Base-by-base conservation (phyloP, 2,888 invertebrate genomes). In the Listrodromus nycthemerus region DNA sequence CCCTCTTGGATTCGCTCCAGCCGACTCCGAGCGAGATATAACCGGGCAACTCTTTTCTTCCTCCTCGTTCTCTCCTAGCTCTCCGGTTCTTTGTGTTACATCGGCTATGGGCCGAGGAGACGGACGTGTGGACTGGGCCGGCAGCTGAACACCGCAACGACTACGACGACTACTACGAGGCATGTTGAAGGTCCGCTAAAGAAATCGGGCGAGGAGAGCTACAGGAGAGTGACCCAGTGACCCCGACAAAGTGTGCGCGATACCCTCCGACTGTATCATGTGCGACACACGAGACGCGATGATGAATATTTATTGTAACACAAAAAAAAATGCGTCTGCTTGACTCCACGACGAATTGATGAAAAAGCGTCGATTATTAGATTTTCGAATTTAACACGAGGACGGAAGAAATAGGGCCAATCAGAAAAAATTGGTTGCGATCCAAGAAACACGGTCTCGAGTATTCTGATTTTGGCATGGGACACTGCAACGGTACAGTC, bases 161-260 rank as follows among this genome's bases (percentile, higher is more conserved):
- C 65, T 7, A 73, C 77, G 74, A 69, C 48, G 61, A 48, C 69
- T 61, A 50, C 75, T 30, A 8, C n/a, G 58, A 45, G 63, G 41
- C 41, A 37, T 2, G 30, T 21, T 8, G 21, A 77, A 63, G 66
- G 48, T 66, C 77, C 58, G 76, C 83, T 79, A 63, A 61, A 66
- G 33, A 65, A 69, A 78, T 74, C 30, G 63, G 19, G 41, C 16
- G 58, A 63, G 37, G 19, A 27, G 37, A 65, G 6, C 63, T n/a
- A 65, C 79, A 55, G 73, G 81, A 79, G 81, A 79, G 52, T 87
- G 88, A 87, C 87, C 87, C 82, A 88, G 82, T 88, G 86, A 88
- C 86, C 82, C 80, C 71, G 67, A 71, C 79, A 67, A 58, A 65
- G 58, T 69, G n/a, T 19, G 30, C 41, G 48, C 24, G 67, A 75